Percentiles rank a stretch among this genome's conserved stretches.
These are phyloP conservation scores for Hydractinia echinata DNA, from an alignment of 30 jellyfish, hydroid and myxozoan species.

Conservation along the genomic window DNA sequence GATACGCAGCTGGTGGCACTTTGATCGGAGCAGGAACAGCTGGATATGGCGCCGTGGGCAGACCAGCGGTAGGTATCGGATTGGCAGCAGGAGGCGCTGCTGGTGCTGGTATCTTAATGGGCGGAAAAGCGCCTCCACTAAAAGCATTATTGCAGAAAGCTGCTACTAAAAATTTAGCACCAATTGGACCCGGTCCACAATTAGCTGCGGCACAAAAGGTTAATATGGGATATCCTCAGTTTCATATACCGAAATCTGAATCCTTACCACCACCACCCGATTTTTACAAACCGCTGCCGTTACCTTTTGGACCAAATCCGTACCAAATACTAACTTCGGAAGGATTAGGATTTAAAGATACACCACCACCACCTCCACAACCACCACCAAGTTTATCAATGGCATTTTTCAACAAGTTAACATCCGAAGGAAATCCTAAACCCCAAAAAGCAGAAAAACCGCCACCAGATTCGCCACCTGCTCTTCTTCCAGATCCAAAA, in stretches of 20 bases:
- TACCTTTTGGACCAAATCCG: neutral
- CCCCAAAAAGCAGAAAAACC: slow-evolving; percentile 9
- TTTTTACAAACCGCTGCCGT: neutral
- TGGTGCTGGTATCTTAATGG: slow-evolving; percentile 10
- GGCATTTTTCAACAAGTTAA: neutral
- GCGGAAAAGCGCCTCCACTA: slow-evolving; percentile 15
- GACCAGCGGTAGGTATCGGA: slow-evolving; percentile 23
- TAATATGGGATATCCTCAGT: neutral
- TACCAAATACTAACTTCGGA: slow-evolving; percentile 4
- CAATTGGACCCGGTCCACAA: neutral
- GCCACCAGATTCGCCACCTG: slow-evolving; percentile 14
- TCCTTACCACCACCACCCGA: neutral
- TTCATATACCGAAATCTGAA: neutral
- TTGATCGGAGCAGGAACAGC: slow-evolving; percentile 23
- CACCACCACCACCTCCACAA: slow-evolving; percentile 6
- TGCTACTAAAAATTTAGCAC: neutral
- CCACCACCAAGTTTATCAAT: neutral
- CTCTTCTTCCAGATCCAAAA: neutral
- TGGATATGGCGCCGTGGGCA: slow-evolving; percentile 21
- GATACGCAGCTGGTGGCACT: slow-evolving; percentile 25
- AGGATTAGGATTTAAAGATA: slow-evolving; percentile 8
- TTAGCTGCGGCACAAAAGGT: neutral
- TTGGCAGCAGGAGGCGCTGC: slow-evolving; percentile 36
- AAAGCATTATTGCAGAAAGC: neutral
- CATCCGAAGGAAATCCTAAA: slow-evolving; percentile 8